Evolutionary conservation across 2,113 vertebrate species (phyloP), one percentile per base, ranked within the genome.

Genomic region (Larimichthys crocea): DNA sequence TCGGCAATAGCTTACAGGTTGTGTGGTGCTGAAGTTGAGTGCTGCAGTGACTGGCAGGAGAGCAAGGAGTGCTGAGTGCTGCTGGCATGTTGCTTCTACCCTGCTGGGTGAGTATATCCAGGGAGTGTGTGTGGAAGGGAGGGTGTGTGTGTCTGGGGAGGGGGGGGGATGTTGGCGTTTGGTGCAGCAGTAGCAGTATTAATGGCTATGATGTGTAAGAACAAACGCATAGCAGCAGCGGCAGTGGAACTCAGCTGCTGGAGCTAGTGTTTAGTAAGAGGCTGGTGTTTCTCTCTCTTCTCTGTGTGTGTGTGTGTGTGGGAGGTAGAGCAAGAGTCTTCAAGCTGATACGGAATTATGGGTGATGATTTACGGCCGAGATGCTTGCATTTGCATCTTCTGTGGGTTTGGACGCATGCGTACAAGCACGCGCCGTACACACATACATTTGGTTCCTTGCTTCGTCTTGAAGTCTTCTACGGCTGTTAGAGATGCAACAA

Each of bases 131-230:
- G 61, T 40, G 65, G 74, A 90, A 86, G 90, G 77, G 42, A 64
- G 56, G 31, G 59, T n/a, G 66, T 80, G 81, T 59, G 78, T 67
- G 92, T 63, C 42, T 68, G 74, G 24, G 24, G 24, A 48, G 17
- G 11, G 8, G 11, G 8, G 24, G 56, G 74, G 76, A 86, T 66
- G 92, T 75, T 74, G 83, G 88, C 12, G 87, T 91, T 85, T 91
- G 91, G 82, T 85, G 89, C 84, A 75, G 81, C 83, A 90, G 85
- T 80, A 83, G 84, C 85, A 87, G 93, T 90, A 92, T 86, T 94
- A 94, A 92, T 91, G 88, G 89, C 92, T 92, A 90, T 94, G 93
- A 93, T 92, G 80, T 89, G 86, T 83, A 84, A 72, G 68, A 88
- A 72, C 65, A 79, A 89, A 83, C 65, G 82, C 83, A 92, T 83